Evolutionary conservation across 2,113 vertebrate species (phyloP), one percentile per base, ranked within the genome.

Genomic region (Physeter macrocephalus): DNA sequence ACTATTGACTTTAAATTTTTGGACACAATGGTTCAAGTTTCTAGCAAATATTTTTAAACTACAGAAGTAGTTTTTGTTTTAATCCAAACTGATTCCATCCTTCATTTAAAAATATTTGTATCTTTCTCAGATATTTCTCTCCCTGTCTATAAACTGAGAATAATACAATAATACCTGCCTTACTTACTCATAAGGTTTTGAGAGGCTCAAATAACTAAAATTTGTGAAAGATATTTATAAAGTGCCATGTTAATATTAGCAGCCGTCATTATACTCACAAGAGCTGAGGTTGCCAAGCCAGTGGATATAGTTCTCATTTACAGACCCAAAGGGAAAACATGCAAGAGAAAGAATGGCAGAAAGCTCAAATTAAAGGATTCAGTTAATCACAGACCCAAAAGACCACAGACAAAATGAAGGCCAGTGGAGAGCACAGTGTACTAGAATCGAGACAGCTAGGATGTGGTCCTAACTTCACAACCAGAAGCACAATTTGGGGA

Each of bases 121-220:
- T 52, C 92, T 93, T 21, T 62, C 46, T 90, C 80, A 21, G 12
- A 49, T 72, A 72, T 27, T 85, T 91, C 52, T 81, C 41, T 84
- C 39, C 57, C 66, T 62, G 18, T 39, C 41, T 95, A 3, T 90
- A 93, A 93, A 92, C 59, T 84, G 6, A 90, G 8, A 14, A 10
- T 83, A 49, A 41, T 41, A 27, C 69, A 46, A 75, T 85, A 43
- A 67, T 87, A 10, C 12, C 72, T 94, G 18, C 36, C 91, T 93
- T 78, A 46, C 17, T 59, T 88, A 64, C 15, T 61, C 23, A 43
- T 17, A 87, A 57, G 39, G 12, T 66, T 80, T 78, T 71, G 21
- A 84, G 20, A 86, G 34, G 13, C 49, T 93, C n/a, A 87, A 29
- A 87, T 69, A 88, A 90, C 96, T 96, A 61, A 83, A 83, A 75